phyloP scores from a whole-genome alignment of 2,113 vertebrate genomes.

The Hystrix cristata region DNA sequence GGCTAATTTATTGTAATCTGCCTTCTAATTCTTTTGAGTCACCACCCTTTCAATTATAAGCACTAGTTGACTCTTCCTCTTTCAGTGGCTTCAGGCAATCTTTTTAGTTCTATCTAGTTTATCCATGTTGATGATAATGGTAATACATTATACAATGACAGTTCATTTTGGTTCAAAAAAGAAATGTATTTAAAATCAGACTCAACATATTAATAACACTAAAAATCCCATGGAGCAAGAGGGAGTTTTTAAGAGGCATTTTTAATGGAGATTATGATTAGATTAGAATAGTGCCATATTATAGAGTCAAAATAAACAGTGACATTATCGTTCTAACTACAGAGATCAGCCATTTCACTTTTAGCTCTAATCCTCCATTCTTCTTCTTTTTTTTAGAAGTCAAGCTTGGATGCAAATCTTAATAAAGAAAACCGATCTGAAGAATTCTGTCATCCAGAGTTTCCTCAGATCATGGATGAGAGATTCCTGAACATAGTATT shows the following conservation, averaged over 20 bases:
- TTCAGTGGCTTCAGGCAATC: not conserved
- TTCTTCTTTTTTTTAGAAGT: not conserved
- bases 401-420: slow-evolving; percentile 53
- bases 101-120: not conserved
- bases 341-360: not conserved
- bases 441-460: slow-evolving; percentile 18
- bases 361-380: not conserved
- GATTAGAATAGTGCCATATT: not conserved
- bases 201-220: not conserved
- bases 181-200: not conserved
- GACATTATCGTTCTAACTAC: not conserved
- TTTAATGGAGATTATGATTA: not conserved
- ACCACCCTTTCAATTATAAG: slow-evolving; percentile 26
- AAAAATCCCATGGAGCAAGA: not conserved
- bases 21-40: not conserved
- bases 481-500: not conserved
- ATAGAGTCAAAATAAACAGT: not conserved
- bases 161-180: not conserved
- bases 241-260: not conserved
- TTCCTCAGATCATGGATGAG: slow-evolving; percentile 24
- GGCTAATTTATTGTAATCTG: slow-evolving; percentile 43
- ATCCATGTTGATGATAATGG: not conserved
- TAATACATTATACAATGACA: not conserved
- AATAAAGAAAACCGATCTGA: slow-evolving; percentile 37
- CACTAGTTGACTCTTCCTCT: not conserved